Evolutionary conservation across 2,888 invertebrate species (phyloP).

Genomic region (Xestia sexstrigata): DNA sequence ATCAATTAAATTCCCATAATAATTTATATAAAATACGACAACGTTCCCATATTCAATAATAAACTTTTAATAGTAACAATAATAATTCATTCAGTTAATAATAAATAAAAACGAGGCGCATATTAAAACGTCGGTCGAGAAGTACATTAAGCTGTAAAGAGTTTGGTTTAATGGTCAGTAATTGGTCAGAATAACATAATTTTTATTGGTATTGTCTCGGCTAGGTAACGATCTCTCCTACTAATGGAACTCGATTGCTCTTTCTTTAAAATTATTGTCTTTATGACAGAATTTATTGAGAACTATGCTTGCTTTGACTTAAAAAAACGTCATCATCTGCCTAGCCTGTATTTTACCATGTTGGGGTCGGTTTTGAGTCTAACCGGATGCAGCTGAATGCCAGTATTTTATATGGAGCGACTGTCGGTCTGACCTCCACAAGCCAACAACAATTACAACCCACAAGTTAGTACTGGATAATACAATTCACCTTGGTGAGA

Average conservation of each 20-base stretch:
- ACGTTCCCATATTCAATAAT: conserved; percentile 61
- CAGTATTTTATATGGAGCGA: not conserved
- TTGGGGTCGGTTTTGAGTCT: not conserved
- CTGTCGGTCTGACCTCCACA: not conserved
- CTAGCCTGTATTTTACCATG: not conserved
- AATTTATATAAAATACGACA: conserved; percentile 61
- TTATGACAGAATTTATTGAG: not conserved
- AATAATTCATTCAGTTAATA: conserved; percentile 69
- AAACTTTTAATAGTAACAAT: conserved; percentile 65
- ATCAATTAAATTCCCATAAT: conserved; percentile 54
- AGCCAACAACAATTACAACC: not conserved
- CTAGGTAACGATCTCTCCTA: conserved; percentile 72
- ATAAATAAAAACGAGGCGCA: conserved; percentile 71
- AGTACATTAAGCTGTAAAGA: conserved; percentile 84
- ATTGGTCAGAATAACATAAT: conserved; percentile 86
- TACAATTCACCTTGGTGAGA: not conserved
- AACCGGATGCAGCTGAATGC: not conserved
- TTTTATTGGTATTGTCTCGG: conserved; percentile 87
- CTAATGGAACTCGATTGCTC: conserved; percentile 70
- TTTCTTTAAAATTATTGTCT: not conserved
- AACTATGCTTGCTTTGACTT: not conserved
- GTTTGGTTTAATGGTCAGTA: conserved; percentile 85
- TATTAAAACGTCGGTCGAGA: conserved; percentile 73
- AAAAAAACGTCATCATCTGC: not conserved
- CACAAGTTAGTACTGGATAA: not conserved